phyloP scores from a whole-genome alignment of 35 echinoderm and acorn worm genomes.

The Acanthaster planci region DNA sequence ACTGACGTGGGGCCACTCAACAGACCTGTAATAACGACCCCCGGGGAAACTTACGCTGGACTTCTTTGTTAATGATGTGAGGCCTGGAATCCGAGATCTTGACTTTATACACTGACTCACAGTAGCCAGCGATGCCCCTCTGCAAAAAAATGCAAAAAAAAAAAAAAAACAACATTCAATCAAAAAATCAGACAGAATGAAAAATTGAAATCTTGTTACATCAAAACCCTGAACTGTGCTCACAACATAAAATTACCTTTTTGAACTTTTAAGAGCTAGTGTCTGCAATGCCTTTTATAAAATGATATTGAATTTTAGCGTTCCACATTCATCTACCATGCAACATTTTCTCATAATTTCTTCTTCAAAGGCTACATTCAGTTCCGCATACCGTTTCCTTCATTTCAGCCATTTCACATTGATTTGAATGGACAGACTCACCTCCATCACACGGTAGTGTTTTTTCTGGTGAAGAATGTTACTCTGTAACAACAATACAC shows the following conservation, averaged over 20 bases:
- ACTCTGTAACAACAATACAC: neutral
- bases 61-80: slow-evolving; percentile 11
- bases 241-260: neutral
- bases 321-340: too few species aligned
- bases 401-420: neutral
- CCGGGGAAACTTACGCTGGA: slow-evolving; percentile 32
- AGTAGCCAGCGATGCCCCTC: slow-evolving; percentile 54
- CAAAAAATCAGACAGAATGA: neutral
- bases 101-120: slow-evolving; percentile 54
- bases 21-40: neutral
- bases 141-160: neutral
- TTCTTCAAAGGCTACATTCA: neutral
- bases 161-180: neutral
- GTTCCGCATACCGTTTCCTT: neutral
- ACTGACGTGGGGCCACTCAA: too few species aligned
- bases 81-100: neutral
- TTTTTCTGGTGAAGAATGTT: neutral
- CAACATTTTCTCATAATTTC: neutral
- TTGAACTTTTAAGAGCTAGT: neutral
- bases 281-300: neutral
- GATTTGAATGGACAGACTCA: neutral
- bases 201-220: neutral
- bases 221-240: neutral
- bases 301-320: neutral
- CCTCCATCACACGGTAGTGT: slow-evolving; percentile 42